phyloP scores from a whole-genome alignment of 2,113 vertebrate species.

The Arizona elegans region DNA sequence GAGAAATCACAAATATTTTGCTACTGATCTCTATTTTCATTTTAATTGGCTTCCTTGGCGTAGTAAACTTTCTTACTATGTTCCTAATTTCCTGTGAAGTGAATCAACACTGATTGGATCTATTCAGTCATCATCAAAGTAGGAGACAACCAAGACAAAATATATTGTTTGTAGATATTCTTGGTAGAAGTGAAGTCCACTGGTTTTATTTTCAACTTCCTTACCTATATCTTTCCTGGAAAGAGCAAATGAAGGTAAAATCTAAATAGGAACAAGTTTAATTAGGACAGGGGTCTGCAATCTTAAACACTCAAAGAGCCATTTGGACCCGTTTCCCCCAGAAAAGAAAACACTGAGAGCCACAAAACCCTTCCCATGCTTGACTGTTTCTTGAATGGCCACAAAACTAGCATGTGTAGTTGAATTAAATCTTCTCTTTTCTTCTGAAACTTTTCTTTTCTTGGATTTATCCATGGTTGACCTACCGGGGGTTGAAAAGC shows the following conservation, averaged over 20 bases:
- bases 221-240: not conserved
- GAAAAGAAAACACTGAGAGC: too few species aligned
- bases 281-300: not conserved
- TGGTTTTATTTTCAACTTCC: not conserved
- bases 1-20: slow-evolving; percentile 28
- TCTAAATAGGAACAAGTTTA: not conserved
- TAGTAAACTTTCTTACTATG: not conserved
- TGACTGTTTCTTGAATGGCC: too few species aligned
- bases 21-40: not conserved
- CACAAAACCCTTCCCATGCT: too few species aligned
- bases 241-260: not conserved
- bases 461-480: too few species aligned
- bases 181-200: not conserved
- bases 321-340: too few species aligned
- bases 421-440: too few species aligned
- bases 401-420: too few species aligned
- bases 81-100: slow-evolving; percentile 2
- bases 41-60: slow-evolving; percentile 7
- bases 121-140: slow-evolving; percentile 17
- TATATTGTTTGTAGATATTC: not conserved
- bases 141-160: not conserved
- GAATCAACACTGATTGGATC: not conserved
- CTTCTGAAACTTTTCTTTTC: too few species aligned
- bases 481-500: too few species aligned
- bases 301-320: too few species aligned